Base-by-base conservation (phyloP, 2,888 invertebrate genomes). In the Notodonta dromedarius region DNA sequence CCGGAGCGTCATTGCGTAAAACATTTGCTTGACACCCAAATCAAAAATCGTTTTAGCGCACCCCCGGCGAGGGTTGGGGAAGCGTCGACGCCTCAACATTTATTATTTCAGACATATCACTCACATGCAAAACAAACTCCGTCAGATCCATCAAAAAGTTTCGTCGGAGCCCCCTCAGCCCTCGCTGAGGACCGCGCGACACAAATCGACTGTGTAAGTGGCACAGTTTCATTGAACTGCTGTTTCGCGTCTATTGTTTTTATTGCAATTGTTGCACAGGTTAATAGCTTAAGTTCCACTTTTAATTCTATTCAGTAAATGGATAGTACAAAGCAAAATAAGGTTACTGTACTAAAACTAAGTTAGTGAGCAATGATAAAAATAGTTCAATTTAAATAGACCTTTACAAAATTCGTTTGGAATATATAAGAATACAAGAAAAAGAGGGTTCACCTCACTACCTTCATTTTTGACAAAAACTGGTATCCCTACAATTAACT, bases 41-140 rank as follows among this genome's bases (percentile, higher is more conserved):
- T 93, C 93, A 93, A 93, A 93, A 93, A 93, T 92, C 93, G 93
- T 91, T 93, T 93, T 93, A 90, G 88, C 89, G 84, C 90, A 88
- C 91, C 92, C 91, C 86, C 83, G 77, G 84, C 84, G 89, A 86
- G 80, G 84, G 82, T 71, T 79, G 84, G 89, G 88, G 89, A 87
- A 86, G 88, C 89, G 89, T 88, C 91, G 92, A 90, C 92, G 93
- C 93, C 92, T 92, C 91, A 93, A 92, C 93, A 93, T 93, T 93
- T 93, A 93, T 93, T 93, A 93, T 93, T 93, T 92, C 91, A 93
- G 93, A 93, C 93, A 91, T 93, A 93, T 93, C 93, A 93, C 93
- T 93, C 93, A 90, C 93, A 93, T 93, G 93, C 93, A 93, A 93
- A 93, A 92, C 93, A 93, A 93, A 93, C 93, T 93, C 90, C 82